These are phyloP conservation scores for Drosophila prosaltans DNA, from an alignment of 1,140 invertebrate species.

Conservation along the genomic window DNA sequence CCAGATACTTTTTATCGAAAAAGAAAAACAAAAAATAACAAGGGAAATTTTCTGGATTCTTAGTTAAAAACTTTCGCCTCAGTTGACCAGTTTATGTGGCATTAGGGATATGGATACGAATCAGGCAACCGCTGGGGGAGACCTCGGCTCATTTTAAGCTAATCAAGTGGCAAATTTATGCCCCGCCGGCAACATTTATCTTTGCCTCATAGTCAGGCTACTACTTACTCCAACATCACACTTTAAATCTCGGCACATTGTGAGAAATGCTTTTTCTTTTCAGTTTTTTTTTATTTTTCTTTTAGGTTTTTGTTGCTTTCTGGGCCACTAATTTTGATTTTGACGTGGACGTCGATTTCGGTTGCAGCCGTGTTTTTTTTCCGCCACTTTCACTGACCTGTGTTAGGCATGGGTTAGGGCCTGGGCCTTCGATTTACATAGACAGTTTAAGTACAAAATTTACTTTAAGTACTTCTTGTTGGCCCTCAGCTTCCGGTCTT, in stretches of 20 bases:
- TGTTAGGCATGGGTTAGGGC: neutral
- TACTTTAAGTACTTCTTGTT: conserved; percentile 4
- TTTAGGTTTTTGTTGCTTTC: conserved; percentile 38
- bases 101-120: conserved; percentile 48
- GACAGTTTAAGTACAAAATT: conserved; percentile 30
- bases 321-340: conserved; percentile 56
- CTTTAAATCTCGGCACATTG: conserved; percentile 33
- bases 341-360: conserved; percentile 29
- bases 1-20: conserved; percentile 39
- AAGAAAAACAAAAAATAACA: conserved; percentile 32
- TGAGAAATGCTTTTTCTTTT: conserved; percentile 34
- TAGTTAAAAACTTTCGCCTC: conserved; percentile 54
- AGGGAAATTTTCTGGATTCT: conserved; percentile 58
- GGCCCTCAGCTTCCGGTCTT: neutral
- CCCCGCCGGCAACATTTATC: conserved; percentile 30
- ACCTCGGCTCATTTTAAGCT: conserved; percentile 49
- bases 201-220: conserved; percentile 49
- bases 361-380: conserved; percentile 42
- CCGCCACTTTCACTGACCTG: conserved; percentile 65
- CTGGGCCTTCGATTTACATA: conserved; percentile 34
- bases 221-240: conserved; percentile 47
- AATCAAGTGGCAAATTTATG: conserved; percentile 73
- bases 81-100: conserved; percentile 52
- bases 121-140: neutral
- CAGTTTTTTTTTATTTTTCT: conserved; percentile 16